These are phyloP conservation scores for Aldabrachelys gigantea DNA, from an alignment of 2,113 vertebrate genomes.

Conservation along the genomic window DNA sequence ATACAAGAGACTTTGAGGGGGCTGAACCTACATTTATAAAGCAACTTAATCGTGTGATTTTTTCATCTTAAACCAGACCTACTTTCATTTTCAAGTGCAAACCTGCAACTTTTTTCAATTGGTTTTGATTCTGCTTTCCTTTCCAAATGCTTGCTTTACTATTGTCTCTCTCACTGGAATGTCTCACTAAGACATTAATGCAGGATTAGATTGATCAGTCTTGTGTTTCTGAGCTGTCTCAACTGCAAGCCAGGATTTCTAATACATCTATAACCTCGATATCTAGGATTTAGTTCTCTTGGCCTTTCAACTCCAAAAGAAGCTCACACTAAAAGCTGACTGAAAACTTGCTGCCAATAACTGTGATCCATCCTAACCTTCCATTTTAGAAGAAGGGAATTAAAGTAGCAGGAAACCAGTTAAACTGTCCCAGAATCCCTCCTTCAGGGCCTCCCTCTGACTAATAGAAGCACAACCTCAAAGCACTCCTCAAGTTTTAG, in stretches of 20 bases:
- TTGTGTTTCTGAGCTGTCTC: not conserved
- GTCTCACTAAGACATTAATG: not conserved
- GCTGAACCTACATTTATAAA: not conserved
- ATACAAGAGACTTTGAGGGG: not conserved
- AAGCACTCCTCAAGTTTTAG: not conserved
- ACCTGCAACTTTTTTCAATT: not conserved
- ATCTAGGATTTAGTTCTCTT: not conserved
- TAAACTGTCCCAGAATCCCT: constrained; percentile 11
- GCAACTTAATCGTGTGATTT: not conserved
- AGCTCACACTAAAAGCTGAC: not conserved
- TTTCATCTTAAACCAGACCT: not conserved
- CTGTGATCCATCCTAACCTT: not conserved
- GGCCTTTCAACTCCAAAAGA: not conserved
- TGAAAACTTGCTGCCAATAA: not conserved
- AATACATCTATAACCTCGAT: not conserved
- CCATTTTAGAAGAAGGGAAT: not conserved
- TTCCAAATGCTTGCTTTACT: not conserved
- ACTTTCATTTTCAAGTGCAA: not conserved
- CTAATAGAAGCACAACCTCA: constrained; percentile 13
- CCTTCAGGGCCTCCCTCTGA: constrained; percentile 26
- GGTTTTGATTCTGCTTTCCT: not conserved
- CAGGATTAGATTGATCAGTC: not conserved
- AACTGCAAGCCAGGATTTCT: not conserved
- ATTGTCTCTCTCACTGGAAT: not conserved
- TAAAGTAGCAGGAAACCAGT: not conserved